Conservation (phyloP, 2,797 vertebrate genomes). For the Aphelocoma californica region DNA sequence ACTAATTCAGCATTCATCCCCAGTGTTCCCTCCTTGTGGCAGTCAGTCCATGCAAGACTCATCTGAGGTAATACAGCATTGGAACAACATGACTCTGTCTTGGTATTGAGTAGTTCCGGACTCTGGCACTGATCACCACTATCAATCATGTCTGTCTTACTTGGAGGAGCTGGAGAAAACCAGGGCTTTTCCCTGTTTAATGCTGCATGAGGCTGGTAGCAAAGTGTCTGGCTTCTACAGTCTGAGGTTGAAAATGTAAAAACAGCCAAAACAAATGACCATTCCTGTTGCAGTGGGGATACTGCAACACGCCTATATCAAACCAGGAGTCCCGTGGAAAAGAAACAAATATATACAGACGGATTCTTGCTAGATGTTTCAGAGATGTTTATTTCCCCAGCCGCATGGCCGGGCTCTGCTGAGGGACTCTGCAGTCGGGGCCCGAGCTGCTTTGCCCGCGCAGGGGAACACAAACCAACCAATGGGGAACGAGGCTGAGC, state of each 20-base stretch:
- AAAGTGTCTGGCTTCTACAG: not conserved
- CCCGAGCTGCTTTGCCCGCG: too few relatives aligned
- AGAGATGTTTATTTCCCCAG: too few relatives aligned
- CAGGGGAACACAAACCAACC: too few relatives aligned
- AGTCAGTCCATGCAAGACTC: not conserved
- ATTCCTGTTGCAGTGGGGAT: too few relatives aligned
- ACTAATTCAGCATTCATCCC: not conserved
- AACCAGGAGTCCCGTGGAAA: too few relatives aligned
- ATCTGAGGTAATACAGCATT: fast-evolving
- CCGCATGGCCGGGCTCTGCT: too few relatives aligned
- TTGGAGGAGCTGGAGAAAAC: not conserved
- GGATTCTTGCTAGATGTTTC: too few relatives aligned
- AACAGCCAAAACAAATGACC: not conserved
- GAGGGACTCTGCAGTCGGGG: too few relatives aligned
- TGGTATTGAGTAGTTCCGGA: not conserved
- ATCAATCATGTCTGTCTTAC: too few relatives aligned
- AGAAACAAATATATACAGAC: too few relatives aligned
- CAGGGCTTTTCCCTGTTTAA: not conserved
- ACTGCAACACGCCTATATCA: too few relatives aligned
- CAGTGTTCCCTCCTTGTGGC: not conserved
- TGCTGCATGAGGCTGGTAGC: not conserved
- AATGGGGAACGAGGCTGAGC: too few relatives aligned
- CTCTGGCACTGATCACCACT: not conserved
- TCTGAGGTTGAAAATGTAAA: not conserved
- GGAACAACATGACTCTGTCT: not conserved